Conservation (phyloP, 2,113 vertebrate genomes). For the Speoplatyrhinus poulsoni region DNA sequence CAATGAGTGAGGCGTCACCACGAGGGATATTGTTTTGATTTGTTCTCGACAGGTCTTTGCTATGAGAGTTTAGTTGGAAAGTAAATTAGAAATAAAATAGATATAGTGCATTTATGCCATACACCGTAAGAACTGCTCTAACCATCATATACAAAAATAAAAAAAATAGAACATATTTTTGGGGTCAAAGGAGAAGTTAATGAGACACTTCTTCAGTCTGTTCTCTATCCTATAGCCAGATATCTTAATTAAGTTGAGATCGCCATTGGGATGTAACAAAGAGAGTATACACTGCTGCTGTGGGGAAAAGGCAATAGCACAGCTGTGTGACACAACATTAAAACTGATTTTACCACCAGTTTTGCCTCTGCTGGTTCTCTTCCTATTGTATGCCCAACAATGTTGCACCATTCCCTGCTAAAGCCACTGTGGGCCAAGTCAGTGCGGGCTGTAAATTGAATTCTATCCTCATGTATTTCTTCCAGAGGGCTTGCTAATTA, state of each 20-base stretch:
- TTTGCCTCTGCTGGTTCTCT: slow-evolving; percentile 33
- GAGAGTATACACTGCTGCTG: slow-evolving; percentile 35
- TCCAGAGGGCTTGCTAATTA: slow-evolving; percentile 71
- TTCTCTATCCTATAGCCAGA: not conserved
- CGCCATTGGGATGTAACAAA: slow-evolving; percentile 32
- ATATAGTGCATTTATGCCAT: not conserved
- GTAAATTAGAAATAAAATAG: not conserved
- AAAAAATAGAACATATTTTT: too few species aligned
- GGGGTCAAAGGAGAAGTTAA: slow-evolving; percentile 24
- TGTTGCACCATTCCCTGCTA: not conserved
- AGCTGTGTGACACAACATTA: slow-evolving; percentile 8
- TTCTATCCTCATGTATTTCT: slow-evolving; percentile 59
- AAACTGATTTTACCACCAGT: slow-evolving; percentile 24
- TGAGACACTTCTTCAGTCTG: not conserved
- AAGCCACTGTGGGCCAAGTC: slow-evolving; percentile 38
- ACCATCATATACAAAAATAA: slow-evolving; percentile 6
- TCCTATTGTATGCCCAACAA: slow-evolving; percentile 6
- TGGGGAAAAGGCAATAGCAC: slow-evolving; percentile 1
- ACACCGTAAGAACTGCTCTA: not conserved
- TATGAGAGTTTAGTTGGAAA: not conserved
- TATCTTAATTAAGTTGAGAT: not conserved
- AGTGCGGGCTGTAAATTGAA: slow-evolving; percentile 61
- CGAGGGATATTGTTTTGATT: too few species aligned
- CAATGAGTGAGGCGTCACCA: too few species aligned
- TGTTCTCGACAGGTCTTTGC: not conserved